These are phyloP conservation scores for Drosophila lacertosa DNA, from an alignment of 1,140 invertebrate genomes.

Conservation along the genomic window DNA sequence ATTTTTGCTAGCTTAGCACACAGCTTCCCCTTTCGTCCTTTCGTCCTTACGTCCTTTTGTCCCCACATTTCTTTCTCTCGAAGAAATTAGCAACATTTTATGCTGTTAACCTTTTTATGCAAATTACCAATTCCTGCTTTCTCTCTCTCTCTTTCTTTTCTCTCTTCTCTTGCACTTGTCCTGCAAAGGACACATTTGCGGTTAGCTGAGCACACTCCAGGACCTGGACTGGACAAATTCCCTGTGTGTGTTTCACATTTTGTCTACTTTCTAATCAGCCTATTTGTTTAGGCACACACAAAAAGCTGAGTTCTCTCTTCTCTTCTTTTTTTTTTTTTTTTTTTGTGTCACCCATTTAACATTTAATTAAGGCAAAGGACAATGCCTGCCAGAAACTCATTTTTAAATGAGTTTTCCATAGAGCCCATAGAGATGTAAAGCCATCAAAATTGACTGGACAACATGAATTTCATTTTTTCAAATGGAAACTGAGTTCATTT, in stretches of 20 bases:
- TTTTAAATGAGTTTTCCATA: slow-evolving; percentile 1
- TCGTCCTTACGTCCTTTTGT: too few relatives aligned
- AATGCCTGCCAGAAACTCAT: slow-evolving; percentile 3
- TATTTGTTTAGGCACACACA: slow-evolving; percentile 68
- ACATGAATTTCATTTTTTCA: too few relatives aligned
- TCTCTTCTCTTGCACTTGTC: background rate
- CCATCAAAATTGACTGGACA: background rate
- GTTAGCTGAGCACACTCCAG: slow-evolving; percentile 50
- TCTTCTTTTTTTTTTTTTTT: slow-evolving; percentile 24
- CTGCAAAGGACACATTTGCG: slow-evolving; percentile 61
- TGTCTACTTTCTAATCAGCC: slow-evolving; percentile 65
- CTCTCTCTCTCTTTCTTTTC: background rate
- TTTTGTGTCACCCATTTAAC: background rate
- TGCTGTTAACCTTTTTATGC: slow-evolving; percentile 77
- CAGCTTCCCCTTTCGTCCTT: background rate
- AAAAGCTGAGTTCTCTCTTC: slow-evolving; percentile 46
- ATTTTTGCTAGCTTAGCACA: slow-evolving; percentile 25
- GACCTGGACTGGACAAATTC: background rate
- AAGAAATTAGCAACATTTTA: slow-evolving; percentile 67
- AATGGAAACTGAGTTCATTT: too few relatives aligned
- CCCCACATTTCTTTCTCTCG: background rate
- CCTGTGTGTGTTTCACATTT: slow-evolving; percentile 23
- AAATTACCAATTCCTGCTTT: slow-evolving; percentile 56
- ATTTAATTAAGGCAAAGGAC: slow-evolving; percentile 54
- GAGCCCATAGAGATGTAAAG: background rate